Conservation (phyloP, 2,113 vertebrate genomes). For the Calonectris borealis region DNA sequence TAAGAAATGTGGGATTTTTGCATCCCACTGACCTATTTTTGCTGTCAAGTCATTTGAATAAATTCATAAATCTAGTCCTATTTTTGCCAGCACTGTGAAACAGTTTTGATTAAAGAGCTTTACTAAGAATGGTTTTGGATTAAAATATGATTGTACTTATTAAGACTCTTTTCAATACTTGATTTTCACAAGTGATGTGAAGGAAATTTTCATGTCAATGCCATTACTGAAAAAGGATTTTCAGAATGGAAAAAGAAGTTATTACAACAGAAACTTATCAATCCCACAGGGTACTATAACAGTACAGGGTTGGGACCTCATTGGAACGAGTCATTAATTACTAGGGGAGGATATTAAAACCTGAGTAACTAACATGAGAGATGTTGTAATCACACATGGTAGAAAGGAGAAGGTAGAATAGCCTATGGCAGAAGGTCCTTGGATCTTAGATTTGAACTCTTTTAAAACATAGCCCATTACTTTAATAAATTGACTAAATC, state of each 20-base stretch:
- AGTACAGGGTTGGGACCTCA: neutral
- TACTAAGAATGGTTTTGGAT: slow-evolving; percentile 12
- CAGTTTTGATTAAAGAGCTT: slow-evolving; percentile 44
- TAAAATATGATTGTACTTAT: slow-evolving; percentile 24
- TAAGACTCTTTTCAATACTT: slow-evolving; percentile 20
- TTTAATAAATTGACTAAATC: neutral
- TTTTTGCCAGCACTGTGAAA: neutral
- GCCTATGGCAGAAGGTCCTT: neutral
- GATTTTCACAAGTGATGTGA: neutral
- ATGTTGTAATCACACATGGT: neutral
- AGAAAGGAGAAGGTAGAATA: neutral
- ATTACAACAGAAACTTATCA: slow-evolving; percentile 2
- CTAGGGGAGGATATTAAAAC: neutral
- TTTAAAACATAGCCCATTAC: neutral
- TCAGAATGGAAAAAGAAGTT: neutral
- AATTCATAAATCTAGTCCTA: slow-evolving; percentile 24
- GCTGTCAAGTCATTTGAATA: slow-evolving; percentile 15
- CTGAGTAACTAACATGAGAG: neutral
- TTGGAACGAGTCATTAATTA: slow-evolving; percentile 2
- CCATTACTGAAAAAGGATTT: neutral
- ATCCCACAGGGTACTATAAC: neutral
- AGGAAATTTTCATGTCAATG: slow-evolving; percentile 26
- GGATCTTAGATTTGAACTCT: neutral
- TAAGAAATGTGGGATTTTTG: neutral
- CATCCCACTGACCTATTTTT: slow-evolving; percentile 44